Conservation (phyloP, 2,888 invertebrate species). For the Brachynemurus nebulosus region DNA sequence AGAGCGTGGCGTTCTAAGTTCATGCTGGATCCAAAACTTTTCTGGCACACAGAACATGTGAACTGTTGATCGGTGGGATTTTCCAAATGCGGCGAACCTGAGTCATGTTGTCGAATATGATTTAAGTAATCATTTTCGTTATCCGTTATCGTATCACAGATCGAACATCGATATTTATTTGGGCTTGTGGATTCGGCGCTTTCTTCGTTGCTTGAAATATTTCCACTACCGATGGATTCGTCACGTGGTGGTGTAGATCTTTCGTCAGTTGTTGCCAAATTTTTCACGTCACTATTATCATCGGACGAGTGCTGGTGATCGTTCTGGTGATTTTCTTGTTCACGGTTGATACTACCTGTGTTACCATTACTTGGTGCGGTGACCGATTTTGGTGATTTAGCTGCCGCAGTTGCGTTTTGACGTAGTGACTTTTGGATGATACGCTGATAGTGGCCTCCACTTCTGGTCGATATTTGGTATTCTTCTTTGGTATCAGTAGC, state of each 20-base stretch:
- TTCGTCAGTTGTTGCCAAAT: too few relatives aligned
- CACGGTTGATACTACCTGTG: background rate
- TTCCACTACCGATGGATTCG: background rate
- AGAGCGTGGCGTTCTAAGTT: constrained; percentile 67
- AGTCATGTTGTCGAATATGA: constrained; percentile 53
- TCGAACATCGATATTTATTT: constrained; percentile 42
- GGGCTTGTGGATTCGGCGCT: background rate
- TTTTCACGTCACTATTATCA: too few relatives aligned
- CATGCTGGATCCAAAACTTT: constrained; percentile 62
- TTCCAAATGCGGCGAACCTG: too few relatives aligned
- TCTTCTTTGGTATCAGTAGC: constrained; percentile 1
- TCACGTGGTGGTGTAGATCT: background rate
- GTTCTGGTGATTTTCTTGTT: background rate
- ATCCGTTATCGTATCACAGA: constrained; percentile 45
- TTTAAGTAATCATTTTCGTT: constrained; percentile 53
- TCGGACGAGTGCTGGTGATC: background rate
- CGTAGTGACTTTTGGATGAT: too few relatives aligned
- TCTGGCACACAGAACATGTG: constrained; percentile 50
- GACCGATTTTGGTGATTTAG: background rate
- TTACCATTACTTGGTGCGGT: background rate
- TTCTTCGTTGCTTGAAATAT: background rate
- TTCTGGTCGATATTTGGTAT: constrained; percentile 2
- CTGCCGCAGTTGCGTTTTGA: background rate
- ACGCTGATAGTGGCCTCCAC: background rate
- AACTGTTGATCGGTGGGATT: too few relatives aligned